These are phyloP conservation scores for Lathamus discolor DNA, from an alignment of 2,113 vertebrate species.

Conservation along the genomic window DNA sequence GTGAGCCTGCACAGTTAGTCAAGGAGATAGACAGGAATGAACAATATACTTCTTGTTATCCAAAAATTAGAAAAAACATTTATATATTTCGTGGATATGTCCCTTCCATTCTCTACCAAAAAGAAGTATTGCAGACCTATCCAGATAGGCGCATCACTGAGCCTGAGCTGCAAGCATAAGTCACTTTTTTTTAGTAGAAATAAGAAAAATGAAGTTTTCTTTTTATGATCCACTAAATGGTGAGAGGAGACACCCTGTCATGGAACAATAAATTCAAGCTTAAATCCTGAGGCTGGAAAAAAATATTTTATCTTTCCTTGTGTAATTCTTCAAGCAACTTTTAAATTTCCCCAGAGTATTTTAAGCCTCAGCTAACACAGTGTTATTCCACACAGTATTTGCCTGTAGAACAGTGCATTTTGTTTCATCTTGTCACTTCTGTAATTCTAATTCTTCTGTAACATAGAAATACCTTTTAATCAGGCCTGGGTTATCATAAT, in stretches of 20 bases:
- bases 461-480: neutral
- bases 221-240: constrained; percentile 12
- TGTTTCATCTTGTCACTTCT: neutral
- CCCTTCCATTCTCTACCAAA: neutral
- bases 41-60: neutral
- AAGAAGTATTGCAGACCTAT: neutral
- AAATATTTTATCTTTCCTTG: constrained; percentile 1
- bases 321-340: constrained; percentile 14
- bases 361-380: neutral
- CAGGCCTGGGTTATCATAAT: neutral
- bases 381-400: neutral
- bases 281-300: constrained; percentile 8
- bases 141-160: neutral
- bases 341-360: constrained; percentile 9
- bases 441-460: neutral
- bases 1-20: neutral
- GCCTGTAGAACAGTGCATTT: neutral
- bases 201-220: constrained; percentile 14
- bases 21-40: neutral
- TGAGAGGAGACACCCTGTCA: constrained; percentile 1
- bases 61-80: neutral
- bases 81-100: neutral
- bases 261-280: constrained; percentile 26
- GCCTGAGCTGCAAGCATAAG: neutral
- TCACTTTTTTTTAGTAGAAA: neutral